Conservation (phyloP, 2,888 invertebrate genomes). For the Euzophera pinguis region DNA sequence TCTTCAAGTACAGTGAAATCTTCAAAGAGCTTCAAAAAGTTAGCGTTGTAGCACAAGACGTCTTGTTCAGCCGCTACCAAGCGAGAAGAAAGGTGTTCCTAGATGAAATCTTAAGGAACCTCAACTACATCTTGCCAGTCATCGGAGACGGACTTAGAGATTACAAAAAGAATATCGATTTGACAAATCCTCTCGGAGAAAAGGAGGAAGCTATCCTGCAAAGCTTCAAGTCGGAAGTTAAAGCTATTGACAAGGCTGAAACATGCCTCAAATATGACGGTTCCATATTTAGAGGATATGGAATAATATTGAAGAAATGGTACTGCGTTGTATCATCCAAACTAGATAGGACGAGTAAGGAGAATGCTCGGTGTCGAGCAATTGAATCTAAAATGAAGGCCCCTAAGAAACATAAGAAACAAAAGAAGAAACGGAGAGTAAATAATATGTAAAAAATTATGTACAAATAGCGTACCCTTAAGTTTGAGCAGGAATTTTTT, state of each 20-base stretch:
- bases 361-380: conserved; percentile 39
- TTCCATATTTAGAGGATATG: conserved; percentile 80
- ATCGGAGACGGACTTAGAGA: conserved; percentile 59
- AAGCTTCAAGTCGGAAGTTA: conserved; percentile 28
- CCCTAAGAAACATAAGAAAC: conserved; percentile 40
- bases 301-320: conserved; percentile 81
- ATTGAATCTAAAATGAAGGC: conserved; percentile 49
- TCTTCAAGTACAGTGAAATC: conserved; percentile 57
- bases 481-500: too few species aligned
- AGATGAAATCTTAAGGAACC: conserved; percentile 53
- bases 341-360: conserved; percentile 12
- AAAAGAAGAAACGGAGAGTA: conserved; percentile 23
- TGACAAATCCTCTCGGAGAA: conserved; percentile 19
- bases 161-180: conserved; percentile 16
- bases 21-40: conserved; percentile 56
- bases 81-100: conserved; percentile 60
- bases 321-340: conserved; percentile 66
- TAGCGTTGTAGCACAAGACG: conserved; percentile 59
- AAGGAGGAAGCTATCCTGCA: neutral
- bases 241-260: conserved; percentile 68
- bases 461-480: too few species aligned
- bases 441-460: conserved; percentile 23
- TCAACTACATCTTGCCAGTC: conserved; percentile 81
- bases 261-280: conserved; percentile 80
- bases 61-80: conserved; percentile 62